Percentiles rank a stretch among this genome's conserved stretches.
These are phyloP conservation scores for Pelecanoides urinatrix DNA, from an alignment of 2,113 vertebrate species.

Conservation along the genomic window DNA sequence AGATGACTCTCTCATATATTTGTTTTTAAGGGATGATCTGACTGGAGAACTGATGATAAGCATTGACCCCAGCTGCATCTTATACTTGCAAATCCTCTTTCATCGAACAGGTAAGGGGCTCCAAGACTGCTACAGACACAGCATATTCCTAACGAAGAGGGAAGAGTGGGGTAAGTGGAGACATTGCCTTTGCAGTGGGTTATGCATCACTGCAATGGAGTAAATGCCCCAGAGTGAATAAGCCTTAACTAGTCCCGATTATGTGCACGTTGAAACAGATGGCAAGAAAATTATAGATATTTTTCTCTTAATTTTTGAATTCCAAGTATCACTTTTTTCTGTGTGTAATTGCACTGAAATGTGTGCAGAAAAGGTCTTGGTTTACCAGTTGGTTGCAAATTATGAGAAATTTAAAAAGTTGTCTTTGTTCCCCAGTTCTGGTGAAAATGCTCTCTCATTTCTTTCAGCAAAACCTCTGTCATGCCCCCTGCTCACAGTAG, in stretches of 20 bases:
- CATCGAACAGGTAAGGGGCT: not conserved
- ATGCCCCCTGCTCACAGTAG: not conserved
- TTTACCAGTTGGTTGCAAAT: not conserved
- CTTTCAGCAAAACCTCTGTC: conserved; percentile 14
- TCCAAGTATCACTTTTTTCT: not conserved
- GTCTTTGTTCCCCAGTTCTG: not conserved
- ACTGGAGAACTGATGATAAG: not conserved
- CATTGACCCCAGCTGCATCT: not conserved
- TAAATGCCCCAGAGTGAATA: not conserved
- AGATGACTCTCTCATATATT: not conserved
- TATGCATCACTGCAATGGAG: not conserved
- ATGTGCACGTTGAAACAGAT: not conserved
- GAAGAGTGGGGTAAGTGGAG: not conserved
- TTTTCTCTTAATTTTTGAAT: not conserved
- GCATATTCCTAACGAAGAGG: not conserved
- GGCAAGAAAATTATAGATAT: not conserved
- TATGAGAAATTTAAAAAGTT: not conserved
- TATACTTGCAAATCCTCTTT: not conserved
- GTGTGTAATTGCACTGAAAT: not conserved
- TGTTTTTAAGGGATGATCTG: not conserved
- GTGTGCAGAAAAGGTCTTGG: not conserved
- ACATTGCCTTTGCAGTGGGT: not conserved
- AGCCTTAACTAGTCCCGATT: not conserved
- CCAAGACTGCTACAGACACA: not conserved
- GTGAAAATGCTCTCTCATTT: not conserved